These are phyloP conservation scores for Latrodectus hesperus DNA, from an alignment of 2,888 invertebrate genomes.

Conservation along the genomic window DNA sequence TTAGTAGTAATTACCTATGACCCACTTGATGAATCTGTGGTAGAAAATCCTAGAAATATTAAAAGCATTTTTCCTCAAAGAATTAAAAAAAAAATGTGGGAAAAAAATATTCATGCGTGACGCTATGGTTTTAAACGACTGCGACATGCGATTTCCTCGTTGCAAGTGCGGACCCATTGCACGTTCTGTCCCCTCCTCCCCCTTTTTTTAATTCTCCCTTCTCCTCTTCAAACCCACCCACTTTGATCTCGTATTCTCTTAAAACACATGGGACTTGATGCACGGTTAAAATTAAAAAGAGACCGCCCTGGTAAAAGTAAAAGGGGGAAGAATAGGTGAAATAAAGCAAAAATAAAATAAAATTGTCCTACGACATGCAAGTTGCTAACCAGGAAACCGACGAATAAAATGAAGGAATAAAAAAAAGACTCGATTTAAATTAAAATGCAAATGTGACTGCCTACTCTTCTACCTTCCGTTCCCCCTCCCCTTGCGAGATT, in stretches of 20 bases:
- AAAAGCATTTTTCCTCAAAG: neutral
- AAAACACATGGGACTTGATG: neutral
- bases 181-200: neutral
- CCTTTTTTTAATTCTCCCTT: neutral
- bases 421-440: slow-evolving; percentile 57
- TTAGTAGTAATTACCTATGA: neutral
- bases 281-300: slow-evolving; percentile 48
- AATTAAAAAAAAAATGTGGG: neutral
- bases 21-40: neutral
- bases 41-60: neutral
- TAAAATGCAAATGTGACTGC: slow-evolving; percentile 68
- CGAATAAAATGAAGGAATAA: slow-evolving; percentile 24
- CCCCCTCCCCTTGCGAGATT: slow-evolving; percentile 24
- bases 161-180: neutral
- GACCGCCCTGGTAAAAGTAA: neutral
- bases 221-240: slow-evolving; percentile 15
- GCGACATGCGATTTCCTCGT: slow-evolving; percentile 64
- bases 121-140: slow-evolving; percentile 52
- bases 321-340: slow-evolving; percentile 1
- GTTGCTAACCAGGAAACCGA: neutral
- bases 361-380: slow-evolving; percentile 45
- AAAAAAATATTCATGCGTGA: slow-evolving; percentile 49
- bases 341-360: slow-evolving; percentile 18
- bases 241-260: slow-evolving; percentile 2
- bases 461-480: neutral